Base-by-base conservation (phyloP, 2,888 invertebrate genomes). In the Tetragonula carbonaria region DNA sequence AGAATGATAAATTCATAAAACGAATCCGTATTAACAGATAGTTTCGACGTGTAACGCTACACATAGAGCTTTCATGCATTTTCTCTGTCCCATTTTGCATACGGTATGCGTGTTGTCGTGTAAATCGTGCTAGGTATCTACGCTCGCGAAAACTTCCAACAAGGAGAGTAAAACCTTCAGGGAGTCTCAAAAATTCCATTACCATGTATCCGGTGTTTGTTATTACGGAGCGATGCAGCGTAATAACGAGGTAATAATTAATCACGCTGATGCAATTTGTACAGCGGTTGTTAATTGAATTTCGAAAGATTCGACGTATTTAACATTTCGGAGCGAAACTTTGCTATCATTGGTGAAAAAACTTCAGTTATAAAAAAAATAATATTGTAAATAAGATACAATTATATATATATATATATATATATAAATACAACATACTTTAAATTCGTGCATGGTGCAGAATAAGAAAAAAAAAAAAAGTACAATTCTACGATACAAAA, bases 11-110 rank as follows among this genome's bases (percentile, higher is more conserved):
- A 84, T 88, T 88, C 86, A 78, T 65, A 53, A 38, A 85, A 82
- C 86, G 81, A 82, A 84, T 81, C 85, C 86, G 89, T 80, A 85
- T 66, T 74, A 80, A 71, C 70, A 82, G 77, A 74, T 82, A 78
- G 38, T 74, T 80, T 53, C 78, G 55, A 38, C 73, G 21, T 38
- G 38, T 57, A 38, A 38, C 8, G 33, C 63, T 74, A 50, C 16
- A 38, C 55, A 57, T 0, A 38, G 38, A 8, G 72, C 53, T 66
- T 81, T 70, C 68, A 50, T 68, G 71, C 53, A 70, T 68, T 72
- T 72, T 53, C 70, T 21, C 23, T 62, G 75, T 57, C 53, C 59
- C 66, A 50, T 63, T 57, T 71, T 65, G 33, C 33, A 63, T 16
- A 21, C 4, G 4, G 3, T 33, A 33, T 33, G 33, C 33, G 2